phyloP scores from a whole-genome alignment of 2,888 invertebrate genomes.

The Opisthograptis luteolata region DNA sequence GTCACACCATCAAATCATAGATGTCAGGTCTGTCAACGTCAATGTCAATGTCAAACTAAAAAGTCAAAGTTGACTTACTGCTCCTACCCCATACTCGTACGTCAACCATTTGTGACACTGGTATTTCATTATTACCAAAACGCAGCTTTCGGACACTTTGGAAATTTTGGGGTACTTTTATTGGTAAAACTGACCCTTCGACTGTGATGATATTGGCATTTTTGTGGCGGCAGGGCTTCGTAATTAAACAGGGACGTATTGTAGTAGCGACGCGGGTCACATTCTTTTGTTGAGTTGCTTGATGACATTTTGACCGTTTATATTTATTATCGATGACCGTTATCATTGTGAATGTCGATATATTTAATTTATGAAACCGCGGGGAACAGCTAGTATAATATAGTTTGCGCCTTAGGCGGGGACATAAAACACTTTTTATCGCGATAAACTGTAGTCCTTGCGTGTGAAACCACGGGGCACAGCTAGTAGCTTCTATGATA shows the following conservation, averaged over 20 bases:
- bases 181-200: constrained; percentile 22
- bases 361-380: no score
- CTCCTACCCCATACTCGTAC: no score
- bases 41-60: not conserved
- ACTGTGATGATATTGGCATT: constrained; percentile 26
- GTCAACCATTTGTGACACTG: constrained; percentile 17
- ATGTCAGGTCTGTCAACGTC: not conserved
- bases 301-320: not conserved
- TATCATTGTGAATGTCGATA: no score
- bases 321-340: no score
- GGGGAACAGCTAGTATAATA: no score
- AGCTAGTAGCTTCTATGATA: no score
- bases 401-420: no score
- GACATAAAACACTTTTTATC: no score
- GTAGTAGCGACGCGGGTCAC: constrained; percentile 2
- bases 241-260: constrained; percentile 17
- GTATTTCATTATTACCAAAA: constrained; percentile 35
- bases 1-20: not conserved
- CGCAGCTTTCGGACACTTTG: constrained; percentile 22
- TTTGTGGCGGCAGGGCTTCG: constrained; percentile 5
- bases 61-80: constrained; percentile 8
- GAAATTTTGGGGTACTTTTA: constrained; percentile 24
- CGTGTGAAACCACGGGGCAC: no score
- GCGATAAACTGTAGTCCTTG: no score
- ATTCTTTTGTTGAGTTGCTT: constrained; percentile 12